Evolutionary conservation across 2,797 vertebrate genomes (phyloP).

Genomic region (Arctocebus calabarensis): DNA sequence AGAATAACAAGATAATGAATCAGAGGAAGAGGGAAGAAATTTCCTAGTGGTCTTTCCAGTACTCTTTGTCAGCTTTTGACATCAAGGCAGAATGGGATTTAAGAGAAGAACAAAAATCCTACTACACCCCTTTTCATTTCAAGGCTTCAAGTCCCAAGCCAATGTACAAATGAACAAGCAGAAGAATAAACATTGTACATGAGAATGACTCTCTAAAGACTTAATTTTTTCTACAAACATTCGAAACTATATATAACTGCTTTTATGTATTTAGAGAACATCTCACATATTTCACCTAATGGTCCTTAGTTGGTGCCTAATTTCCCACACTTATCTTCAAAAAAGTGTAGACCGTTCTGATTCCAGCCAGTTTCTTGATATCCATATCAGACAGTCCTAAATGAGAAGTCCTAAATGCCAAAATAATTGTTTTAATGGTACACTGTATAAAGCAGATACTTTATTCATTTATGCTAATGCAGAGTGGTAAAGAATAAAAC

Average conservation of each 20-base stretch:
- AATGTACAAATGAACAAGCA: neutral
- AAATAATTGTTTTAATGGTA: neutral
- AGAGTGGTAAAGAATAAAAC: neutral
- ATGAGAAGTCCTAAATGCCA: neutral
- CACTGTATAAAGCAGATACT: neutral
- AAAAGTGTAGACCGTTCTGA: neutral
- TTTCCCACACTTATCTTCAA: neutral
- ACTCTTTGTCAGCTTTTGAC: neutral
- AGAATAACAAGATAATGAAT: neutral
- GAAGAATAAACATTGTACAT: too few species aligned
- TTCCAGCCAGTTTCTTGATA: neutral
- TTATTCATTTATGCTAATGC: neutral
- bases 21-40: neutral
- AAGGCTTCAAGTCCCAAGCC: neutral
- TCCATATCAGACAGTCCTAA: too few species aligned
- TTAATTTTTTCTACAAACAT: too few species aligned
- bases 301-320: rapidly evolving
- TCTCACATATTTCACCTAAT: neutral
- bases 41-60: neutral
- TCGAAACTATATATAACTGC: neutral
- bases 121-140: neutral
- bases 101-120: neutral
- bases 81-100: neutral
- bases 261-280: neutral
- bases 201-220: neutral